A percentile compares a stretch with the other conserved stretches of the same genome.
These are phyloP conservation scores for Proisotoma minuta DNA, from an alignment of 2,888 invertebrate species.

Conservation along the genomic window DNA sequence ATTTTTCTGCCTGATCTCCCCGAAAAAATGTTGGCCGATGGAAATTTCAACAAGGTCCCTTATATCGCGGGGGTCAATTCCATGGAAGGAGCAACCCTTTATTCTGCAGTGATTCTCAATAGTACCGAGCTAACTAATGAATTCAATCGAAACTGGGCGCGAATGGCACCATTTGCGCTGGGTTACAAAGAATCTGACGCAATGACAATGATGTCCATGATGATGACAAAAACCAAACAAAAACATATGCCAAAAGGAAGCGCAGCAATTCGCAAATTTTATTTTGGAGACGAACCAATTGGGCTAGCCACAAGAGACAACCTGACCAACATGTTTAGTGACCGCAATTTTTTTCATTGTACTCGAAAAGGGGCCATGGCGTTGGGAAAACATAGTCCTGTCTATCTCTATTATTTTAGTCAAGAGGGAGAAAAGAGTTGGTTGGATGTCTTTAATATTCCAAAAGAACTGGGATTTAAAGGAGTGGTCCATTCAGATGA, in stretches of 20 bases:
- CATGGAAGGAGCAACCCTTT: conserved; percentile 35
- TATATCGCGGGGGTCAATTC: conserved; percentile 38
- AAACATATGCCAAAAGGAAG: conserved; percentile 14
- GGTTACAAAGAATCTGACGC: conserved; percentile 23
- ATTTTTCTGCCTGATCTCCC: conserved; percentile 39
- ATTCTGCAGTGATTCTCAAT: conserved; percentile 40
- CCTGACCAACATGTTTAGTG: conserved; percentile 35
- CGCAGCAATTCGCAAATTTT: conserved; percentile 30
- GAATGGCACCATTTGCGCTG: conserved; percentile 37
- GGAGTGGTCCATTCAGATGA: conserved; percentile 40
- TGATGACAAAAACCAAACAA: conserved; percentile 12
- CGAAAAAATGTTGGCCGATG: conserved; percentile 23
- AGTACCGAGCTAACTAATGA: conserved; percentile 36
- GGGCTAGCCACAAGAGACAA: conserved; percentile 28
- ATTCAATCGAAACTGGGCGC: conserved; percentile 37
- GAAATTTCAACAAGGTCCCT: conserved; percentile 34
- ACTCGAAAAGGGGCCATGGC: conserved; percentile 28
- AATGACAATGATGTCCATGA: background rate
- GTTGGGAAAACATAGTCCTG: conserved; percentile 27
- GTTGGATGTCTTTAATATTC: conserved; percentile 40
- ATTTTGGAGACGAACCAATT: conserved; percentile 30
- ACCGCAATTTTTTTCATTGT: conserved; percentile 40
- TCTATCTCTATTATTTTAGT: conserved; percentile 37
- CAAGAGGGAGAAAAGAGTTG: conserved; percentile 32
- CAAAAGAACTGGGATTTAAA: conserved; percentile 30